These are phyloP conservation scores for Notarius lentiginosus DNA, from an alignment of 2,113 vertebrate species.

Conservation along the genomic window DNA sequence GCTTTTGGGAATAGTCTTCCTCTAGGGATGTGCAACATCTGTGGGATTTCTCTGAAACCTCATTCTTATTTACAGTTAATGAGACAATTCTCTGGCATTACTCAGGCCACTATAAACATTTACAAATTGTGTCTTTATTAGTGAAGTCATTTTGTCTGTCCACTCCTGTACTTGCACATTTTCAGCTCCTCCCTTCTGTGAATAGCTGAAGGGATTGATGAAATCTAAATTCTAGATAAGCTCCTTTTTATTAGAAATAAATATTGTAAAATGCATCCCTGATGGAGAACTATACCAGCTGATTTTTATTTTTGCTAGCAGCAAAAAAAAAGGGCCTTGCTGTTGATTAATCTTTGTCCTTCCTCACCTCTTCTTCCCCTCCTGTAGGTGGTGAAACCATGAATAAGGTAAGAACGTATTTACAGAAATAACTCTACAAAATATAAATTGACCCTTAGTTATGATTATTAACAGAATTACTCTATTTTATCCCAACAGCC, in stretches of 20 bases:
- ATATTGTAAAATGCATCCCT: slow-evolving; percentile 49
- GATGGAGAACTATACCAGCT: slow-evolving; percentile 29
- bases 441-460: not conserved
- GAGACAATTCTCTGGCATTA: slow-evolving; percentile 56
- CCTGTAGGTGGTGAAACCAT: not conserved
- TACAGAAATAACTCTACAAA: not conserved
- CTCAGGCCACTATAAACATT: slow-evolving; percentile 63
- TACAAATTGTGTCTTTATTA: slow-evolving; percentile 64
- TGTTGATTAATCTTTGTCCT: slow-evolving; percentile 30
- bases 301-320: slow-evolving; percentile 46
- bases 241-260: slow-evolving; percentile 59
- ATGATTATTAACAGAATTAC: not conserved
- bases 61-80: slow-evolving; percentile 53
- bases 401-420: slow-evolving; percentile 17
- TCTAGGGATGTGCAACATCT: slow-evolving; percentile 54
- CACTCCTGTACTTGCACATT: slow-evolving; percentile 12
- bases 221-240: slow-evolving; percentile 28
- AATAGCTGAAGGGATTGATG: slow-evolving; percentile 47
- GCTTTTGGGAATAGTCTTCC: slow-evolving; percentile 44
- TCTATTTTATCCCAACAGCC: slow-evolving; percentile 23
- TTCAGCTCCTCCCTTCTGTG: slow-evolving; percentile 28
- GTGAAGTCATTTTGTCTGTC: slow-evolving; percentile 47
- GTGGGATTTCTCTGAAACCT: slow-evolving; percentile 53
- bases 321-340: slow-evolving; percentile 33
- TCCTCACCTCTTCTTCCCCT: not conserved